A percentile compares a stretch with the other conserved stretches of the same genome.
Evolutionary conservation across 2,797 vertebrate genomes (phyloP).

Genomic region (Uromys caudimaculatus): DNA sequence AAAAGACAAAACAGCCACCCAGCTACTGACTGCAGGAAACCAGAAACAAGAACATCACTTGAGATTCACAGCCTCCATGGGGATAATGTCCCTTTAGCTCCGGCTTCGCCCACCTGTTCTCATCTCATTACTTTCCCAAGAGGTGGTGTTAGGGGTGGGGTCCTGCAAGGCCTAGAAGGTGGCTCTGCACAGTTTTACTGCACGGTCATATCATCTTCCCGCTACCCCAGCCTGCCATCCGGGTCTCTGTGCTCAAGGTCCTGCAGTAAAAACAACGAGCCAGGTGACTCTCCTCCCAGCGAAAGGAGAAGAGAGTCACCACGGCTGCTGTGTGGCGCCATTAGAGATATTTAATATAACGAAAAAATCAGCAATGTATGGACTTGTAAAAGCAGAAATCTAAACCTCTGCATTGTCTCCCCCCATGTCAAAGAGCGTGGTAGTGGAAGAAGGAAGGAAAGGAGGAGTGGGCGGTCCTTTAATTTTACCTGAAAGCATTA

Average conservation of each 20-base stretch:
- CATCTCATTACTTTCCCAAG: background rate
- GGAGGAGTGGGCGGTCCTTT: background rate
- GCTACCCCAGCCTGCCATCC: rapidly evolving
- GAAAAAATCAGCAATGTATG: background rate
- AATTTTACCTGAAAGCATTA: background rate
- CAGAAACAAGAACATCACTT: background rate
- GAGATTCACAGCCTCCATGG: background rate
- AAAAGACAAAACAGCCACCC: background rate
- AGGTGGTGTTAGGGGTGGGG: background rate
- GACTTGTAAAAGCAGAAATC: background rate
- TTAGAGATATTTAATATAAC: background rate
- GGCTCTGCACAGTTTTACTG: background rate
- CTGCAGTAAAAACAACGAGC: background rate
- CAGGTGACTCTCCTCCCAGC: background rate
- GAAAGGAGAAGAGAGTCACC: background rate
- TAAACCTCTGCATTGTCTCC: background rate
- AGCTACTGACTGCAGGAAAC: background rate
- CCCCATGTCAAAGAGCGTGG: background rate
- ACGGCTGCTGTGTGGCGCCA: background rate
- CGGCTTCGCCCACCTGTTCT: too few relatives aligned
- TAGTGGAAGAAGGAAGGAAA: background rate
- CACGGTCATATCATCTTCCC: background rate
- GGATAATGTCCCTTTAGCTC: background rate
- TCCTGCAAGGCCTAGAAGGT: background rate
- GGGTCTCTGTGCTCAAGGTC: background rate